Evolutionary conservation across 1,140 invertebrate genomes (phyloP), one percentile per base, ranked within the genome.

Genomic region (Meteorus sp.): DNA sequence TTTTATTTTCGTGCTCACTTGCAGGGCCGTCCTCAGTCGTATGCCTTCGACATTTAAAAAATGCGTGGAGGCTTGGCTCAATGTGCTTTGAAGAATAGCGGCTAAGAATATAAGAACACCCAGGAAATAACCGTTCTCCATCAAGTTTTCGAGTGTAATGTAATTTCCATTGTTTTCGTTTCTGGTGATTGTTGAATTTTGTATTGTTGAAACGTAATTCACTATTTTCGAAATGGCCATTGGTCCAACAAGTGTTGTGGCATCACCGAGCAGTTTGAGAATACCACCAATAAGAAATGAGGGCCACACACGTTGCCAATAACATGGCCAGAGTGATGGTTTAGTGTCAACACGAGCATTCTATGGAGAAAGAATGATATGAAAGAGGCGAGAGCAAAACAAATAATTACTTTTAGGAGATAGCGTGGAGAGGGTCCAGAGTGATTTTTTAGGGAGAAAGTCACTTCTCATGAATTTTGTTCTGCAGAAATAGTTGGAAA

Each of bases 21-120:
- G 91, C 61, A 94, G 79, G 50, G 90, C 88, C 35, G 86, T 87
- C 79, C 90, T 89, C 43, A 92, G 81, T 67, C 89, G 84, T 54
- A 90, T 90, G 48, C 91, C 91, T 78, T 91, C 89, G 51, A 91
- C 85, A 56, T 89, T 91, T 8, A 92, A 84, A 35, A 94, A 79
- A 75, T 92, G 91, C 56, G 90, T 90, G 11, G 91, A 91, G 53
- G 88, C 86, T 80, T 95, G 92, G n/a, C 91, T 91, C 45, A 94
- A 81, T 22, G 88, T 87, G 60, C 88, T 89, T 78, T 94, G 91
- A 15, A 88, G 77, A 31, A 94, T 69, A 6, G 86, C 83, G n/a
- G 87, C 83, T 9, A 93, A 52, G 17, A 93, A 85, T 31, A 93
- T 83, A 9, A 92, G 71, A 44, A 87, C 74, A 20, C 88, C 84